Conservation (phyloP, 1,140 invertebrate species). For the Listronotus oregonensis region DNA sequence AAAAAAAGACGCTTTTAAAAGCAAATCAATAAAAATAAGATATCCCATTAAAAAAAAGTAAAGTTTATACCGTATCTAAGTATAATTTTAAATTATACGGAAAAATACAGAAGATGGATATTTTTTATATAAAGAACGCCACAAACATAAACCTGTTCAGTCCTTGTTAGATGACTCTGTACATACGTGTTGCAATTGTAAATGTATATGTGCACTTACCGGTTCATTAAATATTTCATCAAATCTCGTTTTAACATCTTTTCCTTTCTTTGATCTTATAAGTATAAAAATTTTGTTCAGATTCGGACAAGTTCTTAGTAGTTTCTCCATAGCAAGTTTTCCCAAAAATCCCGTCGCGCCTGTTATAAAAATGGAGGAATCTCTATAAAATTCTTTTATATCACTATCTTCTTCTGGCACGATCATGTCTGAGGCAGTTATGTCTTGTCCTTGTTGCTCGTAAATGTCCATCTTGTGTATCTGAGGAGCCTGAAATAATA, state of each 20-base stretch:
- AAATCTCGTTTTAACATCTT: slow-evolving; percentile 65
- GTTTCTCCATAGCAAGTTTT: slow-evolving; percentile 63
- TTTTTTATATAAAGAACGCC: too few relatives aligned
- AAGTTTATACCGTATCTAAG: too few relatives aligned
- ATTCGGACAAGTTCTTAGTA: slow-evolving; percentile 56
- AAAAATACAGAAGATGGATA: too few relatives aligned
- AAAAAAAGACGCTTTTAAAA: too few relatives aligned
- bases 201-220: too few relatives aligned
- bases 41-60: too few relatives aligned
- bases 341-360: slow-evolving; percentile 72
- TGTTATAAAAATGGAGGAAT: slow-evolving; percentile 60
- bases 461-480: slow-evolving; percentile 20
- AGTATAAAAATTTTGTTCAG: slow-evolving; percentile 76
- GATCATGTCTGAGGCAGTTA: slow-evolving; percentile 36
- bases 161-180: too few relatives aligned
- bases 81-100: too few relatives aligned
- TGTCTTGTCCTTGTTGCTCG: slow-evolving; percentile 39
- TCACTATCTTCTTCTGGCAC: slow-evolving; percentile 38
- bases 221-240: slow-evolving; percentile 67
- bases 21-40: too few relatives aligned
- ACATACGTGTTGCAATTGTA: too few relatives aligned
- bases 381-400: slow-evolving; percentile 44
- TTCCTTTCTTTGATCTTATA: slow-evolving; percentile 76
- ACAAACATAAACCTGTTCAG: too few relatives aligned
- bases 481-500: background rate